Percentiles rank a stretch among this genome's conserved stretches.
These are phyloP conservation scores for Urocynchramus pylzowi DNA, from an alignment of 2,113 vertebrate genomes.

Conservation along the genomic window DNA sequence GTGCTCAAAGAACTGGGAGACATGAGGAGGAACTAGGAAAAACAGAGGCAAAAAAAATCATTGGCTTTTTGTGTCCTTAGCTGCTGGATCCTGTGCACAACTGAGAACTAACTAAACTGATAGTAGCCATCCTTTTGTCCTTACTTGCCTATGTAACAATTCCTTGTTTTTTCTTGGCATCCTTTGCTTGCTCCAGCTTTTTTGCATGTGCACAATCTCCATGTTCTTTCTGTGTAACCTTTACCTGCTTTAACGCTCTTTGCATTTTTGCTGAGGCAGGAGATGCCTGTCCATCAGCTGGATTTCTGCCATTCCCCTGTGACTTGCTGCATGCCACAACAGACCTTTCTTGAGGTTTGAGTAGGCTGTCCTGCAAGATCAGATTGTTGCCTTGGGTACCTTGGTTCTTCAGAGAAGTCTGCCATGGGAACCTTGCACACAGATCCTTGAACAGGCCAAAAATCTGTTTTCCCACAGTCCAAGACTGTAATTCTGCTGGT, in stretches of 20 bases:
- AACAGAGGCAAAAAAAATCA: not conserved
- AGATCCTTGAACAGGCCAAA: not conserved
- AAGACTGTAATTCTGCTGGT: not conserved
- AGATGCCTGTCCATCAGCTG: not conserved
- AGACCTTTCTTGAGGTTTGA: not conserved
- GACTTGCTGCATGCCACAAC: not conserved
- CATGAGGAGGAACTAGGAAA: not conserved
- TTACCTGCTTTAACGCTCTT: not conserved
- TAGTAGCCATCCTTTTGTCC: not conserved
- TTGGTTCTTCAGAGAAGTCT: not conserved
- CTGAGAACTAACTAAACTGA: not conserved
- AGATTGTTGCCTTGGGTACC: not conserved
- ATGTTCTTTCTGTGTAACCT: not conserved
- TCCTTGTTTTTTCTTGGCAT: not conserved
- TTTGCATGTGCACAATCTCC: not conserved
- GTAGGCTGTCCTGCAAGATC: not conserved
- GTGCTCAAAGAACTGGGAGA: not conserved
- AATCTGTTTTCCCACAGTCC: not conserved
- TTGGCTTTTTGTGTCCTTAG: not conserved
- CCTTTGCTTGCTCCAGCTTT: not conserved
- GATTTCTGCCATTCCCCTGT: not conserved
- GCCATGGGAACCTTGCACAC: not conserved
- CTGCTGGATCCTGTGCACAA: not conserved
- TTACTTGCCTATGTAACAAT: not conserved
- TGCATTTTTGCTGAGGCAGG: not conserved